Percentiles rank a stretch among this genome's conserved stretches.
Conservation (phyloP, 2,797 vertebrate genomes). For the Myotis daubentonii region DNA sequence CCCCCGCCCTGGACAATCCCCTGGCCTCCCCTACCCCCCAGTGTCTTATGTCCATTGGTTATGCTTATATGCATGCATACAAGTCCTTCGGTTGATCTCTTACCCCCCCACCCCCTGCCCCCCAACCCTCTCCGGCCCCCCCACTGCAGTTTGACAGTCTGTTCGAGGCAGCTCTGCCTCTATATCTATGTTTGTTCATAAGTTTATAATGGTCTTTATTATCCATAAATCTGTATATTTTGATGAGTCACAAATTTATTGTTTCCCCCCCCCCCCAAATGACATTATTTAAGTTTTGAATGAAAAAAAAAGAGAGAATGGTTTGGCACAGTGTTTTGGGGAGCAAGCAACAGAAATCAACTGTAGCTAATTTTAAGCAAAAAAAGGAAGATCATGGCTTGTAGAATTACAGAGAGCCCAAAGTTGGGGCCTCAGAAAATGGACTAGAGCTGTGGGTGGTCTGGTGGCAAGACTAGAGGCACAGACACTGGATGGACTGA, state of each 20-base stretch:
- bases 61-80: too few relatives aligned
- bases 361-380: not conserved
- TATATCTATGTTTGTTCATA: too few relatives aligned
- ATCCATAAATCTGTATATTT: not conserved
- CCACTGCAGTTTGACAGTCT: too few relatives aligned
- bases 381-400: not conserved
- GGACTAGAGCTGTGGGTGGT: not conserved
- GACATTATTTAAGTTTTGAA: conserved; percentile 24
- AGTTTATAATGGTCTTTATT: too few relatives aligned
- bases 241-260: not conserved
- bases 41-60: too few relatives aligned
- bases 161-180: too few relatives aligned
- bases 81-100: too few relatives aligned
- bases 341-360: not conserved
- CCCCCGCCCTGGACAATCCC: too few relatives aligned
- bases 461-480: not conserved
- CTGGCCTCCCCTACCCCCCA: too few relatives aligned
- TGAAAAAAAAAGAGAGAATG: not conserved
- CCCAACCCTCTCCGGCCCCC: too few relatives aligned
- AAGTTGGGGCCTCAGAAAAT: not conserved
- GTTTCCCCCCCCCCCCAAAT: not conserved
- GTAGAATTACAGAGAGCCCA: not conserved
- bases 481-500: not conserved
- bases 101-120: too few relatives aligned
- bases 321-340: not conserved